These are phyloP conservation scores for Parazoanthus swiftii DNA, from an alignment of 92 coral and sea anemone species.

Conservation along the genomic window DNA sequence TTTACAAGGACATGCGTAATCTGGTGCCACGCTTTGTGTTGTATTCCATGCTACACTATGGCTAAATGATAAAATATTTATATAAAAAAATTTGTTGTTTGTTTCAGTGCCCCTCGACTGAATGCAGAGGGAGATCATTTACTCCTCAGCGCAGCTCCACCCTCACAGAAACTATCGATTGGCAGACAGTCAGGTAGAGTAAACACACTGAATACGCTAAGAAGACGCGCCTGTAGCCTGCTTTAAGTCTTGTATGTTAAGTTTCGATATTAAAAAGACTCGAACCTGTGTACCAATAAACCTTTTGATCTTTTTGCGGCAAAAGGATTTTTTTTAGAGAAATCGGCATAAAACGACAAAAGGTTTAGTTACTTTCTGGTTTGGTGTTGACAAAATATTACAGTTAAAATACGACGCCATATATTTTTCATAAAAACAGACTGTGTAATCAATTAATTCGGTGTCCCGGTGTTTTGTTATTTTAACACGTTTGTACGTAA, in stretches of 20 bases:
- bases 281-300: neutral
- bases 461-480: neutral
- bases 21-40: too few species aligned
- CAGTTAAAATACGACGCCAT: neutral
- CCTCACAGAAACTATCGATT: slow-evolving; percentile 90
- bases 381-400: neutral
- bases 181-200: slow-evolving; percentile 91
- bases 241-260: neutral
- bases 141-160: slow-evolving; percentile 89
- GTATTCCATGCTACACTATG: too few species aligned
- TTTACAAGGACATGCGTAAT: too few species aligned
- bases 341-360: neutral
- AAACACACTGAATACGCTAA: neutral
- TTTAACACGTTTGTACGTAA: neutral
- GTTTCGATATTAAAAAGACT: neutral
- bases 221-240: neutral
- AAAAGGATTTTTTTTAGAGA: neutral
- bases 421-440: too few species aligned
- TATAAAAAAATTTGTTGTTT: neutral
- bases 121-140: slow-evolving; percentile 85
- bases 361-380: neutral
- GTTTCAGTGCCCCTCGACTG: slow-evolving; percentile 74
- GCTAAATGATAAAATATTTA: too few species aligned
- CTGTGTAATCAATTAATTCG: too few species aligned
- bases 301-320: neutral